Conservation (phyloP, 2,888 invertebrate species). For the Drosophila ustulata region DNA sequence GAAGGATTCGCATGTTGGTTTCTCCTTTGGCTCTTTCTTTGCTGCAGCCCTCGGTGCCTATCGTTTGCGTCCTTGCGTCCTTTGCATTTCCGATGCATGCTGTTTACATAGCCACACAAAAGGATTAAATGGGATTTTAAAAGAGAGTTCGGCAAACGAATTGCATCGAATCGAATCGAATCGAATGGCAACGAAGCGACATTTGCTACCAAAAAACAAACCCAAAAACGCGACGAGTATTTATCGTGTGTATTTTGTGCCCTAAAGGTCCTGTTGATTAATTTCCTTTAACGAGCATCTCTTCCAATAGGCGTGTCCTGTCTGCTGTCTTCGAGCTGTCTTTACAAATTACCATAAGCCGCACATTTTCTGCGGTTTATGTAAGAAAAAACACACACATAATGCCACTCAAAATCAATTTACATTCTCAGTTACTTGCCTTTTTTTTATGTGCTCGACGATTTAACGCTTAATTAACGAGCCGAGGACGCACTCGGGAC, state of each 20-base stretch:
- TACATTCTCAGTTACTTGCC: slow-evolving; percentile 49
- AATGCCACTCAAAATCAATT: slow-evolving; percentile 73
- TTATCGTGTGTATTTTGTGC: slow-evolving; percentile 8
- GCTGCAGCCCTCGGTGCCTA: slow-evolving; percentile 42
- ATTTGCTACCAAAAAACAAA: slow-evolving; percentile 1
- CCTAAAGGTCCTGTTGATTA: slow-evolving; percentile 64
- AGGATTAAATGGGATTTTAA: slow-evolving; percentile 75
- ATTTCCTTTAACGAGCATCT: slow-evolving; percentile 71
- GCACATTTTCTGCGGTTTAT: slow-evolving; percentile 70
- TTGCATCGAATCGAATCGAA: slow-evolving; percentile 41
- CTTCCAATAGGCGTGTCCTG: slow-evolving; percentile 53
- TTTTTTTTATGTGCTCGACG: slow-evolving; percentile 52
- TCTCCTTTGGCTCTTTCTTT: slow-evolving; percentile 17
- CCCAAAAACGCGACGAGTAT: slow-evolving; percentile 1
- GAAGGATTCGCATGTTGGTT: slow-evolving; percentile 26
- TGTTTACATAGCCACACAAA: slow-evolving; percentile 78
- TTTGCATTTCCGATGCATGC: slow-evolving; percentile 37
- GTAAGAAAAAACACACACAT: slow-evolving; percentile 33
- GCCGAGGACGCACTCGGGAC: slow-evolving; percentile 37
- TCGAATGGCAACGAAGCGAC: slow-evolving; percentile 11
- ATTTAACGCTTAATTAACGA: slow-evolving; percentile 78
- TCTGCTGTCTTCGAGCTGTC: slow-evolving; percentile 25
- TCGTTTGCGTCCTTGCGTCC: slow-evolving; percentile 28
- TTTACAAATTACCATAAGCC: slow-evolving; percentile 69
- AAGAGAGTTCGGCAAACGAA: slow-evolving; percentile 51